A percentile compares a stretch with the other conserved stretches of the same genome.
These are phyloP conservation scores for Drosophila baimaii DNA, from an alignment of 1,140 invertebrate genomes.

Conservation along the genomic window DNA sequence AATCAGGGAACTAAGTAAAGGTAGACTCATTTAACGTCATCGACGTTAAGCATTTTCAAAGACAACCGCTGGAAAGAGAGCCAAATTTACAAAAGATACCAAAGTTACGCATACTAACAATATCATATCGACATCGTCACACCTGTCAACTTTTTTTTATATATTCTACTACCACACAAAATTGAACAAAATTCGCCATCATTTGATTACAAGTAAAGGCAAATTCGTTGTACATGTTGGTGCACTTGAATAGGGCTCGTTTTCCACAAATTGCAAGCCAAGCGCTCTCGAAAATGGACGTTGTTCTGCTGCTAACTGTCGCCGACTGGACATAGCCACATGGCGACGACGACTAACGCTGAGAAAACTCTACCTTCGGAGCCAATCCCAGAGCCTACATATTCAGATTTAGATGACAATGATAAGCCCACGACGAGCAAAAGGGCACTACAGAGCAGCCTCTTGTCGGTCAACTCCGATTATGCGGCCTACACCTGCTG, in stretches of 20 bases:
- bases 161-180: not conserved
- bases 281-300: slow-evolving; percentile 52
- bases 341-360: slow-evolving; percentile 17
- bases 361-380: not conserved
- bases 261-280: slow-evolving; percentile 4
- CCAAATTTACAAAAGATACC: not conserved
- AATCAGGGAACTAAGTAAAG: too few species aligned
- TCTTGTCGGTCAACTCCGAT: slow-evolving; percentile 28
- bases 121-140: not conserved
- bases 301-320: slow-evolving; percentile 27
- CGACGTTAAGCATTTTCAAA: too few species aligned
- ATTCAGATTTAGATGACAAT: not conserved
- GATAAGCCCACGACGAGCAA: slow-evolving; percentile 32
- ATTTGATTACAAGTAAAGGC: slow-evolving; percentile 1
- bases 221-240: slow-evolving; percentile 33
- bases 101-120: not conserved
- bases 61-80: too few species aligned
- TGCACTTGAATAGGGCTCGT: not conserved
- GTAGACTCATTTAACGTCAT: too few species aligned
- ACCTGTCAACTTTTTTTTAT: slow-evolving; percentile 5
- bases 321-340: slow-evolving; percentile 51
- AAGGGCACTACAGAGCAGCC: not conserved
- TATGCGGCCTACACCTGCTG: slow-evolving; percentile 45
- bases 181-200: not conserved
- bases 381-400: not conserved